A percentile compares a stretch with the other conserved stretches of the same genome.
phyloP scores from a whole-genome alignment of 2,797 vertebrate species.

The Salarias fasciatus region DNA sequence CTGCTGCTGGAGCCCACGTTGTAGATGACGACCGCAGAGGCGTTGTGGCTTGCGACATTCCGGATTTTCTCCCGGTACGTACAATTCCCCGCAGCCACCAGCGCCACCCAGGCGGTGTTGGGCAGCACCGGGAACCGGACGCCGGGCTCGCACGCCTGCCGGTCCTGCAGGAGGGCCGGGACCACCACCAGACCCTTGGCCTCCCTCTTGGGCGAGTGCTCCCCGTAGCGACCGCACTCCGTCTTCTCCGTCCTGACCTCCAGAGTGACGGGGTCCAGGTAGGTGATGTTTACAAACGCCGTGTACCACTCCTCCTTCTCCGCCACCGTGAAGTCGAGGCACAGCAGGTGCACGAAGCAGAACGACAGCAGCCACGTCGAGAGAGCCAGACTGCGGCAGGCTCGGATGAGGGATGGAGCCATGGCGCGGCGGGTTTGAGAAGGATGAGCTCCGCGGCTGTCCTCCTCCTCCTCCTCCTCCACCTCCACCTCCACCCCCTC shows the following conservation, averaged over 20 bases:
- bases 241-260: conserved; percentile 90
- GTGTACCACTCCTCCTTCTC: conserved; percentile 99
- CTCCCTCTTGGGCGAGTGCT: conserved; percentile 95
- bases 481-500: background rate
- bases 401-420: conserved; percentile 90
- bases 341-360: conserved; percentile 95
- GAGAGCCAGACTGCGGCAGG: conserved; percentile 95
- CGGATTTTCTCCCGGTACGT: conserved; percentile 92
- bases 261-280: conserved; percentile 86
- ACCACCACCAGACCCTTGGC: conserved; percentile 89
- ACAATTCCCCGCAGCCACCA: conserved; percentile 93
- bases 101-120: conserved; percentile 88
- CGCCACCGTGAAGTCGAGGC: conserved; percentile 96
- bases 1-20: conserved; percentile 88
- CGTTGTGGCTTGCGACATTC: conserved; percentile 89
- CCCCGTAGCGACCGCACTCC: conserved; percentile 96
- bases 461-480: conserved; percentile 28
- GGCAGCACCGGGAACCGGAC: conserved; percentile 82
- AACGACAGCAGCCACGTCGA: conserved; percentile 97
- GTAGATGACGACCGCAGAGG: conserved; percentile 94
- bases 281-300: conserved; percentile 97
- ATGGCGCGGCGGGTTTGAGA: conserved; percentile 69
- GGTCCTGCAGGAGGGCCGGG: conserved; percentile 83
- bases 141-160: conserved; percentile 89
- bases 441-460: conserved; percentile 44